These are phyloP conservation scores for Melangyna quadrimaculata DNA, from an alignment of 2,888 invertebrate genomes.

Conservation along the genomic window DNA sequence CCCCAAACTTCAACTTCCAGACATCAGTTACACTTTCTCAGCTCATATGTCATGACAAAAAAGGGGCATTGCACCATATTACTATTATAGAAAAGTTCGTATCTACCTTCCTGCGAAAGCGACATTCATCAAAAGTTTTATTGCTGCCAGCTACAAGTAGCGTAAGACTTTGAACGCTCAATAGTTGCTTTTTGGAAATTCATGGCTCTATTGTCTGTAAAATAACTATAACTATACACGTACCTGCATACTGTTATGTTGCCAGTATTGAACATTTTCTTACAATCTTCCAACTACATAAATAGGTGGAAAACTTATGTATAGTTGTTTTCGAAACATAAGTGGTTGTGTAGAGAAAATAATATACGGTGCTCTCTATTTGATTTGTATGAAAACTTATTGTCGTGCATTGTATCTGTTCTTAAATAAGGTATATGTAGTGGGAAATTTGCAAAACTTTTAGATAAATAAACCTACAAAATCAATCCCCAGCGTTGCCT, in stretches of 20 bases:
- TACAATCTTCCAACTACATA: not conserved
- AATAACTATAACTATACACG: not conserved
- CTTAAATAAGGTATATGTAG: not conserved
- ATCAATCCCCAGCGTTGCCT: not conserved
- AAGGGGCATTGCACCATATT: not conserved
- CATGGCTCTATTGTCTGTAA: constrained; percentile 3
- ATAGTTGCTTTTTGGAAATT: constrained; percentile 14
- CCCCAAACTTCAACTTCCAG: not conserved
- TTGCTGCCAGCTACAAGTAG: not conserved
- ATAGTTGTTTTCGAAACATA: constrained; percentile 1
- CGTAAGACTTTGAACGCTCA: constrained; percentile 3
- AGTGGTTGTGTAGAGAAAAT: not conserved
- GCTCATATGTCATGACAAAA: not conserved
- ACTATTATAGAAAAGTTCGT: not conserved
- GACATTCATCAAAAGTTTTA: constrained; percentile 11
- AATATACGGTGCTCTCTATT: not conserved
- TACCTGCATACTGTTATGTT: not conserved
- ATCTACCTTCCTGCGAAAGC: not conserved
- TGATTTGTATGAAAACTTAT: constrained; percentile 3
- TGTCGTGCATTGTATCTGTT: not conserved
- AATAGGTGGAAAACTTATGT: not conserved
- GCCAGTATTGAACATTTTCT: constrained; percentile 1
- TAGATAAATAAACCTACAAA: not conserved
- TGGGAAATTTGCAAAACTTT: constrained; percentile 2
- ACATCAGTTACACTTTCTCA: not conserved